A percentile compares a stretch with the other conserved stretches of the same genome.
These are phyloP conservation scores for Blastobasis adustella DNA, from an alignment of 2,888 invertebrate species.

Conservation along the genomic window DNA sequence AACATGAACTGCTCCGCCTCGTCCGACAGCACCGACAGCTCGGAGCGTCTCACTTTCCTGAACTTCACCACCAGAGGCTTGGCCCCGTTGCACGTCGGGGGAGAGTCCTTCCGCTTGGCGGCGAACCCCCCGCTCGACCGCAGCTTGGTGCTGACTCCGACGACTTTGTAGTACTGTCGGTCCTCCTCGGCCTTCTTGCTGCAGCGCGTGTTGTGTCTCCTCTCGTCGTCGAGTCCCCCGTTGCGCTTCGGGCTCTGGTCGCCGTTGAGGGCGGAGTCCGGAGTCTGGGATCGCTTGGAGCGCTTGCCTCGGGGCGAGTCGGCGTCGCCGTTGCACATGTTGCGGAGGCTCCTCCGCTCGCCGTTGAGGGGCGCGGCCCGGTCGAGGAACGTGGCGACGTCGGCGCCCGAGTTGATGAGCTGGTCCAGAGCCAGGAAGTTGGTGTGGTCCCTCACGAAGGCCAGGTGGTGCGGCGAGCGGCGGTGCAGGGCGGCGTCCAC, in stretches of 20 bases:
- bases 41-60: constrained; percentile 82
- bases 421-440: constrained; percentile 85
- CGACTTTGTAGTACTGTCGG: constrained; percentile 81
- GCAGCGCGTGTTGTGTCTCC: constrained; percentile 49
- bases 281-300: constrained; percentile 42
- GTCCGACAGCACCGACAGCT: constrained; percentile 84
- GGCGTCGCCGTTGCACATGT: constrained; percentile 53
- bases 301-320: constrained; percentile 37
- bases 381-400: constrained; percentile 81
- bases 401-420: constrained; percentile 78
- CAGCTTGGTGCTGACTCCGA: constrained; percentile 80
- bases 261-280: constrained; percentile 43
- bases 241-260: constrained; percentile 44
- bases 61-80: constrained; percentile 82
- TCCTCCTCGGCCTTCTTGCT: constrained; percentile 45
- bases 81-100: constrained; percentile 70
- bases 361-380: constrained; percentile 64
- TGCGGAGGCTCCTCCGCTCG: constrained; percentile 51
- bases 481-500: constrained; percentile 81
- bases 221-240: constrained; percentile 44
- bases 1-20: constrained; percentile 93
- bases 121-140: constrained; percentile 74
- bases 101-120: constrained; percentile 42
- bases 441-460: constrained; percentile 82
- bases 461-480: constrained; percentile 82